These are phyloP conservation scores for Chrysolina oricalcia DNA, from an alignment of 2,888 invertebrate genomes.

Conservation along the genomic window DNA sequence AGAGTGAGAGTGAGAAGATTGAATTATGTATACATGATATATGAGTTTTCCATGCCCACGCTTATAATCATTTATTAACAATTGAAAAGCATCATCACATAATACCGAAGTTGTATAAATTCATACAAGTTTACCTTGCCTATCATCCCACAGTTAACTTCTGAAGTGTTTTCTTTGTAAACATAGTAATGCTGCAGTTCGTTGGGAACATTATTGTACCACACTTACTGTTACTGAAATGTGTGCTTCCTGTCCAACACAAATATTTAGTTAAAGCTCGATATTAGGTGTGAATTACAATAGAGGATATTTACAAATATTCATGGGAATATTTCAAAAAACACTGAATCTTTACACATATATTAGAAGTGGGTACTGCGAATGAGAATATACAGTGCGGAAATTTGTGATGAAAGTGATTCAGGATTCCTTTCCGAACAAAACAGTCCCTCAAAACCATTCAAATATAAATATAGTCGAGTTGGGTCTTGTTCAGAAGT, in stretches of 20 bases:
- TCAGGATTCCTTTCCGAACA: no score
- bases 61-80: slow-evolving; percentile 24
- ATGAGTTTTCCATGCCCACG: neutral
- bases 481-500: no score
- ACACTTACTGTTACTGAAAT: slow-evolving; percentile 33
- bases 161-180: slow-evolving; percentile 39
- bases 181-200: slow-evolving; percentile 36
- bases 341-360: no score
- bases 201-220: slow-evolving; percentile 34
- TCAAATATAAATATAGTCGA: no score
- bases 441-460: no score
- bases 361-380: no score
- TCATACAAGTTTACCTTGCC: slow-evolving; percentile 21
- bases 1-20: no score
- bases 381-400: no score
- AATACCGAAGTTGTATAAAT: neutral
- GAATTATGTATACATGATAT: no score
- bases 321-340: slow-evolving; percentile 36
- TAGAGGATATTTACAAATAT: slow-evolving; percentile 40
- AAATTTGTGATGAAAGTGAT: no score
- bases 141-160: slow-evolving; percentile 18
- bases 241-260: slow-evolving; percentile 30
- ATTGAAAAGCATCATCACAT: neutral
- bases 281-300: slow-evolving; percentile 44
- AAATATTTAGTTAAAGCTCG: slow-evolving; percentile 42